phyloP scores from a whole-genome alignment of 2,888 invertebrate species.

The Conistra vaccinii region DNA sequence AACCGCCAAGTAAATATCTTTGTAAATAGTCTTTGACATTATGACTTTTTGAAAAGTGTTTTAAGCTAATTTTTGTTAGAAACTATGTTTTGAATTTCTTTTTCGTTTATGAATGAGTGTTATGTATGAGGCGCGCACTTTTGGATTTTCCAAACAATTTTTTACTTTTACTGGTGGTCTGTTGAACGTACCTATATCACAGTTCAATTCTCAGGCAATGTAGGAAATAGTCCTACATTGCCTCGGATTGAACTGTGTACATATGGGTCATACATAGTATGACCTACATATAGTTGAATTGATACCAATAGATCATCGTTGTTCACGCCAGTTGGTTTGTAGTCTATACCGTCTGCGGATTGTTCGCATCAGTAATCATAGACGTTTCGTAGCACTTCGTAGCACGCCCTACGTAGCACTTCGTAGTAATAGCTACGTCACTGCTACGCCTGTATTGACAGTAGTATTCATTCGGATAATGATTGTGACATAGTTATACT shows the following conservation, averaged over 20 bases:
- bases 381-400: constrained; percentile 38
- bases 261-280: too few species aligned
- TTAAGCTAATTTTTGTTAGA: too few species aligned
- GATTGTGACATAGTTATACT: background rate
- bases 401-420: constrained; percentile 33
- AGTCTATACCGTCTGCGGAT: background rate
- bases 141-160: too few species aligned
- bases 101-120: too few species aligned
- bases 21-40: too few species aligned
- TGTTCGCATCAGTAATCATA: constrained; percentile 8
- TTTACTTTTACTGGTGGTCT: background rate
- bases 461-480: background rate
- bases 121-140: too few species aligned
- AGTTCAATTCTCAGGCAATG: background rate
- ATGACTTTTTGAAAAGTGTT: too few species aligned
- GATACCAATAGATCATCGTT: constrained; percentile 22
- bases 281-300: constrained; percentile 14
- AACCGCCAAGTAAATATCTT: too few species aligned
- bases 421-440: constrained; percentile 16
- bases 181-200: background rate
- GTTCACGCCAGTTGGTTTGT: background rate
- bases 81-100: too few species aligned
- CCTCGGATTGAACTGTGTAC: too few species aligned
- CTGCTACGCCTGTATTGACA: background rate
- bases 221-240: too few species aligned